phyloP scores from a whole-genome alignment of 2,888 invertebrate species.

The Argyresthia albistria region DNA sequence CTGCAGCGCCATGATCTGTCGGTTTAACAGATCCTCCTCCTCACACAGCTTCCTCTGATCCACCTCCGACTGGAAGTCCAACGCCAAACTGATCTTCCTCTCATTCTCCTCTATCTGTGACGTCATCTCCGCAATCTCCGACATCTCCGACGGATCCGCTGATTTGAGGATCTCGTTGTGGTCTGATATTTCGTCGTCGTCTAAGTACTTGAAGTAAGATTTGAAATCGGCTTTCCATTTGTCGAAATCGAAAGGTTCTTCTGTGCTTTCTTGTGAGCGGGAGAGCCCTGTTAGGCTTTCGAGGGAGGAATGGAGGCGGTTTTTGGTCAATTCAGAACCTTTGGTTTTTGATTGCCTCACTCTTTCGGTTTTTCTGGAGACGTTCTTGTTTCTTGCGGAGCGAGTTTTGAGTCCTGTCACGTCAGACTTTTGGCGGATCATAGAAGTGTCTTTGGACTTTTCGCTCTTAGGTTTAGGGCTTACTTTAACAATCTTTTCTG shows the following conservation, averaged over 20 bases:
- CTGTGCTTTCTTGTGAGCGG: slow-evolving; percentile 55
- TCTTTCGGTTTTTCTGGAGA: slow-evolving; percentile 42
- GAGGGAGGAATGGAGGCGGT: slow-evolving; percentile 54
- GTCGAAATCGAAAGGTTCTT: slow-evolving; percentile 55
- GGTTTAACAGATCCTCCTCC: slow-evolving; percentile 82
- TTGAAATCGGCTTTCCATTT: slow-evolving; percentile 61
- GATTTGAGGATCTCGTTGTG: slow-evolving; percentile 52
- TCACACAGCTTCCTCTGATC: slow-evolving; percentile 82
- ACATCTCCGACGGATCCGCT: slow-evolving; percentile 62
- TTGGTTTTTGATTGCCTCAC: slow-evolving; percentile 30
- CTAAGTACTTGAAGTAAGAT: slow-evolving; percentile 51
- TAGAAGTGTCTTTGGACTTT: slow-evolving; percentile 32
- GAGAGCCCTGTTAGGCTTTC: slow-evolving; percentile 56
- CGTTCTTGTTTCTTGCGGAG: slow-evolving; percentile 40
- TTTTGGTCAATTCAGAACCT: slow-evolving; percentile 42
- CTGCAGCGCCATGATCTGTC: slow-evolving; percentile 83
- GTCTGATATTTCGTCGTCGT: slow-evolving; percentile 46
- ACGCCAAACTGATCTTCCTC: slow-evolving; percentile 71
- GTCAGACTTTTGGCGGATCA: slow-evolving; percentile 74
- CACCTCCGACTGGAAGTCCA: slow-evolving; percentile 78
- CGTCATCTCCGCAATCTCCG: slow-evolving; percentile 65
- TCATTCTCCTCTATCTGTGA: slow-evolving; percentile 68
- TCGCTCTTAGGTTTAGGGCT: background rate
- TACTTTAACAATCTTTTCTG: slow-evolving; percentile 2
- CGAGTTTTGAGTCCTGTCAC: slow-evolving; percentile 71